A percentile compares a stretch with the other conserved stretches of the same genome.
Evolutionary conservation across 2,888 invertebrate species (phyloP).

Genomic region (Sinohyriopsis cumingii): DNA sequence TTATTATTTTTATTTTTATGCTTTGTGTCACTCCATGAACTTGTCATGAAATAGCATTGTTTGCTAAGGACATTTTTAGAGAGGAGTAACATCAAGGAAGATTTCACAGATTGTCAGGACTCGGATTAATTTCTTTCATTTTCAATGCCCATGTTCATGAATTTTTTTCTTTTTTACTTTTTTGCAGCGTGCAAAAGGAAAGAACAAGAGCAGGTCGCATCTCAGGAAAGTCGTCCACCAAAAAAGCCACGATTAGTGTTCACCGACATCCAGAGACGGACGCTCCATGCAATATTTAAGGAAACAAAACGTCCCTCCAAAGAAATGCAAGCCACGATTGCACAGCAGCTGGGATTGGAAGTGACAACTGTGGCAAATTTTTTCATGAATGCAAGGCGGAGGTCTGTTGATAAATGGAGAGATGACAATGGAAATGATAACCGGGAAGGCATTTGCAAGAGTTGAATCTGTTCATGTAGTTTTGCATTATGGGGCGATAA

Average conservation of each 20-base stretch:
- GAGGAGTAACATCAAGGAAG: too few species aligned
- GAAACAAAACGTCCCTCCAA: constrained; percentile 99
- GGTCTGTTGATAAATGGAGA: constrained; percentile 94
- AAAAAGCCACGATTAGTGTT: constrained; percentile 99
- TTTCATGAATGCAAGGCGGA: constrained; percentile 99
- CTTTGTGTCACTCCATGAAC: too few species aligned
- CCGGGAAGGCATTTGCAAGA: constrained; percentile 58
- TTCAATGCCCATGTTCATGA: too few species aligned
- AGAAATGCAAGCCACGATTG: constrained; percentile 99
- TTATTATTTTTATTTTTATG: too few species aligned
- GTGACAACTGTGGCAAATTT: constrained; percentile 99
- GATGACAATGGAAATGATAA: constrained; percentile 82
- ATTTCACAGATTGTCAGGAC: too few species aligned
- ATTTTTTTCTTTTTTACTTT: background rate
- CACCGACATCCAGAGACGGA: constrained; percentile 99
- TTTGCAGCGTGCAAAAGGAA: constrained; percentile 83
- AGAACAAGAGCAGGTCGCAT: constrained; percentile 61
- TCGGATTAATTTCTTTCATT: too few species aligned
- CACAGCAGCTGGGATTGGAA: constrained; percentile 95
- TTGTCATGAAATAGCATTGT: too few species aligned
- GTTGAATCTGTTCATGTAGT: constrained; percentile 22
- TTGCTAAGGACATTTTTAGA: too few species aligned
- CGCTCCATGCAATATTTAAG: constrained; percentile 99
- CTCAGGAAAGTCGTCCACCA: constrained; percentile 78
- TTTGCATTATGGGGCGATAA: too few species aligned